Base-by-base conservation (phyloP, 2,888 invertebrate species). In the Drosophila demipolita region DNA sequence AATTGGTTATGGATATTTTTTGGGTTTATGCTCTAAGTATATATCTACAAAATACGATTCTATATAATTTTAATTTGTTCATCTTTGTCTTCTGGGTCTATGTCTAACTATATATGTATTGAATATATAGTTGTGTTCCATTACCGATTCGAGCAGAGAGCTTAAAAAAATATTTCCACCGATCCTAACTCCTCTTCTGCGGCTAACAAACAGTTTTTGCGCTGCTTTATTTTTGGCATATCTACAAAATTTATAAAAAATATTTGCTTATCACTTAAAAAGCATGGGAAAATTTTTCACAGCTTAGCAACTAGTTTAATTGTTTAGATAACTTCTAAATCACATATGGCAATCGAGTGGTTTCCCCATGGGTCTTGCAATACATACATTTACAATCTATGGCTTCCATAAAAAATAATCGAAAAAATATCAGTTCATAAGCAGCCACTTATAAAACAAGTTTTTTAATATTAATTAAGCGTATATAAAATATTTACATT, bases 131-230 rank as follows among this genome's bases (percentile, higher is more conserved):
- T 45, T 32, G 52, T 26, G 20, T 60, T 33, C 12, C 40, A 40
- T 33, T 50, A 60, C 42, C 42, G 35, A 29, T 42, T 9, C 42
- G 29, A 54, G 36, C 75, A 69, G 66, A 69, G 69, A 79, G 49
- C 55, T 50, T 50, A 36, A 11, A 36, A 15, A 53, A 7, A 59
- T 23, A n/a, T 36, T 45, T 48, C 20, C 20, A 60, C 33, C 49
- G 49, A 61, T 61, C 33, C 53, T 73, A 66, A 78, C 55, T 61
- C 63, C 71, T 53, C 45, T 75, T 71, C 73, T 88, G 85, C 85
- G 90, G 88, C 85, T 85, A 85, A 85, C 90, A 90, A 72, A 55
- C 74, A 85, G 86, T 88, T 77, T 73, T 49, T 76, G 77, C 74
- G 72, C 73, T 61, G 55, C 80, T 82, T 84, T 33, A 7, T 45